Evolutionary conservation across 2,797 vertebrate genomes (phyloP), one percentile per base, ranked within the genome.

Genomic region (Aphelocoma californica): DNA sequence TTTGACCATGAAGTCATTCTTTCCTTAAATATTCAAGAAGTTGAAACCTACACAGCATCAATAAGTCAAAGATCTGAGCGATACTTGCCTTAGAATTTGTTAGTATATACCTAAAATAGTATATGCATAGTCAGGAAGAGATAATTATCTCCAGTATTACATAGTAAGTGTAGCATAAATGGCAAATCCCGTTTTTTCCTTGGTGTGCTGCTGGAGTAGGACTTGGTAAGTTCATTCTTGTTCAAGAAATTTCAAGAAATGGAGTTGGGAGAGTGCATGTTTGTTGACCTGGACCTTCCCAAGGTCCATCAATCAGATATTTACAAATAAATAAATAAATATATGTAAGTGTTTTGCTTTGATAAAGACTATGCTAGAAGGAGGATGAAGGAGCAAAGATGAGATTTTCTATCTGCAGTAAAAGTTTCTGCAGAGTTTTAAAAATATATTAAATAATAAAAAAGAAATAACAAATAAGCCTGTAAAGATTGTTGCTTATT

Each of bases 1-100:
- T 91, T 91, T 77, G 95, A 91, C 78, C 90, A 85, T 69, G 80
- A 60, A 48, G 50, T 65, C 78, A 86, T 93, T 95, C 62, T 94
- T 88, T 23, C 69, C 58, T 89, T 87, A 91, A 87, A 88, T 58
- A 91, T 73, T 88, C 60, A 32, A 77, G 62, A 94, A 89, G 58
- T 50, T 91, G 88, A 92, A 95, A 81, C 75, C 36, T 66, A 81
- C 2, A 5, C 67, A 92, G 51, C 66, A 86, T 28, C 78, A 91
- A n/a, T 29, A 78, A 92, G 69, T 82, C 61, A 91, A 93, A 95
- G 85, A 93, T 66, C 57, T 73, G 62, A 94, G 82, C 0, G 3
- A 80, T 36, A 32, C 29, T 86, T 66, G 47, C 42, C 36, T 67
- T 67, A 81, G 31, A n/a, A 70, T 87, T 94, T 83, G 50, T 73